Evolutionary conservation across 2,113 vertebrate species (phyloP).

Genomic region (Psettodes erumei): DNA sequence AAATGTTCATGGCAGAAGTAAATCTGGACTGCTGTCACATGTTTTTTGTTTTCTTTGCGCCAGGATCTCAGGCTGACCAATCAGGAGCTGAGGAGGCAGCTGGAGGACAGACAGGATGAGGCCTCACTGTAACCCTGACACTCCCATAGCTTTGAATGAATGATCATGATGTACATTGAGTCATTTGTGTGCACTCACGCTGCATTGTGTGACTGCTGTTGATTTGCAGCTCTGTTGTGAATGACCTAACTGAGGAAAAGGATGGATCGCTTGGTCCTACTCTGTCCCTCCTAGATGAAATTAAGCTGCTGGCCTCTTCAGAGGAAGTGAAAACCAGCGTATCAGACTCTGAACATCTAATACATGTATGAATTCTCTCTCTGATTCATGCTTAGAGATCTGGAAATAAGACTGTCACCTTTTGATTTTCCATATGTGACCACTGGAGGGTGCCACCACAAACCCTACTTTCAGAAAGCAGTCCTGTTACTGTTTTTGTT

Average conservation of each 20-base stretch:
- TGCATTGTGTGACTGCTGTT: constrained; percentile 3
- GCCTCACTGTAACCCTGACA: constrained; percentile 51
- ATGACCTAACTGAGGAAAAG: constrained; percentile 21
- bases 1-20: background rate
- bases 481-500: background rate
- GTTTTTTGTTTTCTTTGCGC: constrained; percentile 33
- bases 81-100: constrained; percentile 48
- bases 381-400: background rate
- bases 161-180: background rate
- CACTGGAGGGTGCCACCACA: constrained; percentile 1
- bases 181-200: background rate
- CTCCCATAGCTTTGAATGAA: background rate
- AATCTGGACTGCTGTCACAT: background rate
- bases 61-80: constrained; percentile 68
- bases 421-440: constrained; percentile 8
- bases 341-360: background rate
- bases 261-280: background rate
- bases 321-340: background rate
- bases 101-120: constrained; percentile 61
- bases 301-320: constrained; percentile 43
- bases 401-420: background rate
- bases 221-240: constrained; percentile 38
- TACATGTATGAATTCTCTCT: constrained; percentile 27
- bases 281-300: constrained; percentile 69
- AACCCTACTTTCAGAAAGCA: background rate